These are phyloP conservation scores for Nymphalis urticae DNA, from an alignment of 2,888 invertebrate species.

Conservation along the genomic window DNA sequence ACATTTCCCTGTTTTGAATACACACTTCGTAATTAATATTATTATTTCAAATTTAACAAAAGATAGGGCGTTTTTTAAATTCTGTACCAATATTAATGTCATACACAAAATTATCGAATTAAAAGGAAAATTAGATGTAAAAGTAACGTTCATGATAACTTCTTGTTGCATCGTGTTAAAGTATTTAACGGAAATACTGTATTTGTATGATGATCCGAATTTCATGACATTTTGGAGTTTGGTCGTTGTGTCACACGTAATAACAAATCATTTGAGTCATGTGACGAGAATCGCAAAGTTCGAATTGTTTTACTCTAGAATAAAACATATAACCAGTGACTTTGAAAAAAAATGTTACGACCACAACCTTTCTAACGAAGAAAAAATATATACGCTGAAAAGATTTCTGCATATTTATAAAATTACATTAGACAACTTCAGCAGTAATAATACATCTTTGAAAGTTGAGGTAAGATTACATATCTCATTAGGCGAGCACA, in stretches of 20 bases:
- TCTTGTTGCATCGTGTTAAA: background rate
- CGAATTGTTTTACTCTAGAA: conserved; percentile 22
- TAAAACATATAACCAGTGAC: conserved; percentile 11
- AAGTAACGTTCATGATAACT: background rate
- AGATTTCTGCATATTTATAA: conserved; percentile 23
- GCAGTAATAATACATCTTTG: conserved; percentile 5
- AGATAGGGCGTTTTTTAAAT: background rate
- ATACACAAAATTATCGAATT: background rate
- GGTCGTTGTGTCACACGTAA: background rate
- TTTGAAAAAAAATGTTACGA: conserved; percentile 8
- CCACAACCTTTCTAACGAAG: background rate
- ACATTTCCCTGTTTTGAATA: background rate
- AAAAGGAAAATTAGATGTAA: background rate
- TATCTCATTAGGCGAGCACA: too few relatives aligned
- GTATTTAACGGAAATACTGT: conserved; percentile 10
- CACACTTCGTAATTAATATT: conserved; percentile 14
- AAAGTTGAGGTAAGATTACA: conserved; percentile 21
- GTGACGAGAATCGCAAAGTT: conserved; percentile 18
- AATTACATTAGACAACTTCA: conserved; percentile 16
- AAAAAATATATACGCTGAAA: conserved; percentile 11
- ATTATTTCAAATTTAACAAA: background rate
- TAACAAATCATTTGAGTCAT: conserved; percentile 18
- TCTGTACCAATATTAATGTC: background rate
- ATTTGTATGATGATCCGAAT: background rate
- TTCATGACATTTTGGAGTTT: conserved; percentile 8